phyloP scores from a whole-genome alignment of 2,797 vertebrate species.

The Fistularia commersonii region DNA sequence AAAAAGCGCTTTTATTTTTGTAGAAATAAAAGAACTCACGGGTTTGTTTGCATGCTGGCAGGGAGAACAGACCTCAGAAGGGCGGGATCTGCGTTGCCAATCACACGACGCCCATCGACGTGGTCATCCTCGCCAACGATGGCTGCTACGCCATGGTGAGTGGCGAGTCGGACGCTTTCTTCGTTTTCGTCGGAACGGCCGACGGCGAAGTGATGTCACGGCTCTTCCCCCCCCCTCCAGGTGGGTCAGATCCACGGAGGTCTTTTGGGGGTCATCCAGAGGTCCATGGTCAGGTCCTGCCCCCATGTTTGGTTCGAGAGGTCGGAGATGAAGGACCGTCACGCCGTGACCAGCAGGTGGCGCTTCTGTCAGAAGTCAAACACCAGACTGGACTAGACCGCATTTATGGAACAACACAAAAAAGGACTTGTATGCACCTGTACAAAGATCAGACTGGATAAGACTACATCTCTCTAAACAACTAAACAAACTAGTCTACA shows the following conservation, averaged over 20 bases:
- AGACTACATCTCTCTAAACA: too few relatives aligned
- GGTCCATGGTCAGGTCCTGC: constrained; percentile 90
- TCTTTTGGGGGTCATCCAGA: constrained; percentile 90
- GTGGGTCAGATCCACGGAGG: constrained; percentile 95
- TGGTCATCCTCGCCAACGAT: constrained; percentile 92
- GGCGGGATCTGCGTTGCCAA: constrained; percentile 98
- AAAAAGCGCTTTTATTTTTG: too few relatives aligned
- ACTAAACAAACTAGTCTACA: too few relatives aligned
- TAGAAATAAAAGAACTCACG: too few relatives aligned
- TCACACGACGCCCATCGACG: constrained; percentile 93
- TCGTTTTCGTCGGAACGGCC: too few relatives aligned
- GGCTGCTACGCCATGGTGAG: constrained; percentile 93
- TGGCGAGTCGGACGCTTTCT: constrained; percentile 13
- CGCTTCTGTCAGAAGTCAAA: too few relatives aligned
- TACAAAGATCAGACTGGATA: too few relatives aligned
- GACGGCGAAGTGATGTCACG: too few relatives aligned
- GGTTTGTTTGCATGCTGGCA: too few relatives aligned
- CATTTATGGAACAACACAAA: too few relatives aligned
- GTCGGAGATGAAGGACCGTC: constrained; percentile 94
- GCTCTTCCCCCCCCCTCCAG: constrained; percentile 67
- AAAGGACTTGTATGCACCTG: too few relatives aligned
- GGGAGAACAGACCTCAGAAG: constrained; percentile 89
- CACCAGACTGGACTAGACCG: too few relatives aligned
- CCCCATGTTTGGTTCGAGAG: constrained; percentile 98
- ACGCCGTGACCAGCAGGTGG: constrained; percentile 90